Conservation (phyloP, 2,113 vertebrate genomes). For the Vulpes vulpes region DNA sequence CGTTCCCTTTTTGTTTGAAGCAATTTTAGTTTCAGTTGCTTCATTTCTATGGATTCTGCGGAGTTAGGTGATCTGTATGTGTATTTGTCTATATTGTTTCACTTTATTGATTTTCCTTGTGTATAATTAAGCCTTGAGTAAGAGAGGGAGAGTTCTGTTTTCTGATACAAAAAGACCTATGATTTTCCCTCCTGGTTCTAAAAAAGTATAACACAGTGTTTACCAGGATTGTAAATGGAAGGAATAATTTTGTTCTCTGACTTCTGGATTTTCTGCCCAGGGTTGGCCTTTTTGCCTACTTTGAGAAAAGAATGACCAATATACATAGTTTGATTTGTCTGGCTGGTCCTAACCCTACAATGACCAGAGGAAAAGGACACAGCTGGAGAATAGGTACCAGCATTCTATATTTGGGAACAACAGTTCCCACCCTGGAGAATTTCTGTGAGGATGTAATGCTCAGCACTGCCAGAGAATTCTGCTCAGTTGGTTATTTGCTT, state of each 20-base stretch:
- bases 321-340: neutral
- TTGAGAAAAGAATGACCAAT: neutral
- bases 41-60: slow-evolving; percentile 10
- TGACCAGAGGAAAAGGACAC: neutral
- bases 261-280: neutral
- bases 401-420: neutral
- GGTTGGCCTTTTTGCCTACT: neutral
- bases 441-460: neutral
- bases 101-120: slow-evolving; percentile 22
- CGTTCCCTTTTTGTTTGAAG: slow-evolving; percentile 48
- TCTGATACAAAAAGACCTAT: neutral
- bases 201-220: neutral
- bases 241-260: neutral
- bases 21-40: neutral
- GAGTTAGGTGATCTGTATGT: neutral
- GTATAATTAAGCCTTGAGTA: neutral
- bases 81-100: neutral
- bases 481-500: neutral
- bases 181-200: neutral
- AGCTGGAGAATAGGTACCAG: neutral
- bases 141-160: slow-evolving; percentile 26
- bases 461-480: neutral
- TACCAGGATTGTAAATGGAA: neutral
- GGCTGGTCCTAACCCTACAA: neutral
- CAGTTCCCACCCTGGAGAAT: neutral